These are phyloP conservation scores for Haliclystus octoradiatus DNA, from an alignment of 30 jellyfish, hydroid and myxozoan genomes.

Conservation along the genomic window DNA sequence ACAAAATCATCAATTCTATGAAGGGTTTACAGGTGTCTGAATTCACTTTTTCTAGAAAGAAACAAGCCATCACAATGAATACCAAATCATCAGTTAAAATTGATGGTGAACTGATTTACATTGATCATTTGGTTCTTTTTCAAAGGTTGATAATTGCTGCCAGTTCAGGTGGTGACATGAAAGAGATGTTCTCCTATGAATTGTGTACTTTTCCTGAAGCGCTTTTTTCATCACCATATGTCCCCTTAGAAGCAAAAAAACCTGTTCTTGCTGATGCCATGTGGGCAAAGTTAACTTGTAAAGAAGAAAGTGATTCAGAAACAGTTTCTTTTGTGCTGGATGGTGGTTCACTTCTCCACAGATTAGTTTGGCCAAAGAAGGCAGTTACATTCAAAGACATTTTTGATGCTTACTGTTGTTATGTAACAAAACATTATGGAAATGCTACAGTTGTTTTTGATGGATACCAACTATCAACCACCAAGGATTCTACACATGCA, in stretches of 20 bases:
- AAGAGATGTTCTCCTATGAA: background rate
- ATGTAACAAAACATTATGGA: conserved; percentile 7
- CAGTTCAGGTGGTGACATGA: too few species aligned
- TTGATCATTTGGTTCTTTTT: too few species aligned
- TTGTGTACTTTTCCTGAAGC: background rate
- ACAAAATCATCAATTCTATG: background rate
- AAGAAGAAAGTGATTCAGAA: background rate
- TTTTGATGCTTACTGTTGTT: background rate
- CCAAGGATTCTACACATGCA: conserved; percentile 22
- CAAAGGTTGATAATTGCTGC: too few species aligned
- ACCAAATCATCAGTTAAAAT: too few species aligned
- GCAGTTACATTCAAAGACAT: background rate
- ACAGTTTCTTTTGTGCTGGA: background rate
- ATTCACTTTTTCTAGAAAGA: too few species aligned
- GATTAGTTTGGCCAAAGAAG: background rate
- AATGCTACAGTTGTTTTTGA: conserved; percentile 10
- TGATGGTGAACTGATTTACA: too few species aligned
- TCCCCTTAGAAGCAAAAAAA: background rate
- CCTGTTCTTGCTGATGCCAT: background rate
- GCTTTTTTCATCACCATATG: background rate
- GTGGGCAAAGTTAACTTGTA: background rate
- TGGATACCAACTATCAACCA: conserved; percentile 9
- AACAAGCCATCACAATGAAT: too few species aligned
- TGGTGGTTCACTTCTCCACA: conserved; percentile 22
- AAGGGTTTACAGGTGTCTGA: background rate